Evolutionary conservation across 2,888 invertebrate species (phyloP).

Genomic region (Tetranychus piercei): DNA sequence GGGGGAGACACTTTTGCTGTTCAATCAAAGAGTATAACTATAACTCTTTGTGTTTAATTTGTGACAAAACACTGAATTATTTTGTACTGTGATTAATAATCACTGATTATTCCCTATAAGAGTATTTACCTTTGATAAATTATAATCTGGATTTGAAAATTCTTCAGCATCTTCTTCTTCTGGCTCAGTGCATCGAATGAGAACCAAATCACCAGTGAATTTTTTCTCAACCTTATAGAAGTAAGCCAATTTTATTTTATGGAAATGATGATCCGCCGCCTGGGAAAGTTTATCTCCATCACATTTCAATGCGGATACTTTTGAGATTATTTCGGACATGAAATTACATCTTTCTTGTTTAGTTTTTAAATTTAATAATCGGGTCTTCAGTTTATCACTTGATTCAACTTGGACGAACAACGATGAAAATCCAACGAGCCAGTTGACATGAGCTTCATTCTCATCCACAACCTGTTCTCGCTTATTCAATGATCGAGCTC

Average conservation of each 20-base stretch:
- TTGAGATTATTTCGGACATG: neutral
- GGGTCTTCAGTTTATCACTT: neutral
- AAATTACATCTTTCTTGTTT: neutral
- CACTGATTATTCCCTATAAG: no score
- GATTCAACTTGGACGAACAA: neutral
- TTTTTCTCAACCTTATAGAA: neutral
- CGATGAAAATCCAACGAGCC: neutral
- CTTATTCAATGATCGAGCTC: neutral
- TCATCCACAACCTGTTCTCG: neutral
- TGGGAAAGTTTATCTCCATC: neutral
- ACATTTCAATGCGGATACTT: neutral
- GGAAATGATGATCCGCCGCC: neutral
- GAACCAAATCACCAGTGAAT: conserved; percentile 2
- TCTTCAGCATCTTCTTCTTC: conserved; percentile 1
- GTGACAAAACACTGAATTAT: no score
- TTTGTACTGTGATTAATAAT: no score
- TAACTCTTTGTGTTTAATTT: no score
- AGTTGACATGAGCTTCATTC: neutral
- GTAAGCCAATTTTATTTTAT: conserved; percentile 10
- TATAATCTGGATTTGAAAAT: neutral
- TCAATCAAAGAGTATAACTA: no score
- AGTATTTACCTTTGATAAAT: neutral
- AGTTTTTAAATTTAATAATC: neutral
- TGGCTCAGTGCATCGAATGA: conserved; percentile 6
- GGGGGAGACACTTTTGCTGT: no score